Evolutionary conservation across 1,140 invertebrate species (phyloP), one percentile per base, ranked within the genome.

Genomic region (Aphelinus atriplicis): DNA sequence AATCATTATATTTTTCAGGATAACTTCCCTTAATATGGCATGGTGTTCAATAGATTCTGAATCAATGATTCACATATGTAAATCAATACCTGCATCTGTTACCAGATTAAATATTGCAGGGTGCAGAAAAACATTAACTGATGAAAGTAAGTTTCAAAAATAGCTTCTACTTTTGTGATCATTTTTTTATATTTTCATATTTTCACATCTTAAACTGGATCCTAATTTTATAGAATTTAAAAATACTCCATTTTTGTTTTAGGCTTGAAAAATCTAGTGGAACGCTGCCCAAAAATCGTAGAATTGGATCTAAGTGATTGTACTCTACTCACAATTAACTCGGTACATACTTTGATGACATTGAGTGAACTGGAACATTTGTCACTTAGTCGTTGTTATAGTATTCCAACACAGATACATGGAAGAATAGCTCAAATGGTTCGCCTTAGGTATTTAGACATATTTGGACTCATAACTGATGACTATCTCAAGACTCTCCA

Each of bases 231-330:
- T 53, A 9, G 4, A 53, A 4, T 9, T 4, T 53, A 6, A 53
- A 53, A 6, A 6, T 53, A 53, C 9, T 53, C 67, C 56, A 78
- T 65, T 81, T 81, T 81, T 77, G 77, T 87, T 87, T 53, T 84
- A 95, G 95, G 94, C 90, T 87, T 97, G 10, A 80, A 84, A 9
- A 84, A 89, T 55, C 86, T 96, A 61, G 90, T 92, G 1, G 85
- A 84, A 48, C 89, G 91, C 7, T 96, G 94, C 84, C 90, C 92
- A 0, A 86, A 91, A 57, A 86, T 97, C n/a, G 84, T 92, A 51
- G 95, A 96, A 86, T 87, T 97, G 60, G 95, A 97, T 87, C 82
- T 97, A 61, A 96, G 95, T 70, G 96, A 97, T 86, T 94, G 94
- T 77, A 92, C 92, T n/a, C 85, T 89, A 43, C 83, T 97, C 1